Percentiles rank a stretch among this genome's conserved stretches.
These are phyloP conservation scores for Globodera rostochiensis DNA, from an alignment of 1,140 invertebrate genomes.

Conservation along the genomic window DNA sequence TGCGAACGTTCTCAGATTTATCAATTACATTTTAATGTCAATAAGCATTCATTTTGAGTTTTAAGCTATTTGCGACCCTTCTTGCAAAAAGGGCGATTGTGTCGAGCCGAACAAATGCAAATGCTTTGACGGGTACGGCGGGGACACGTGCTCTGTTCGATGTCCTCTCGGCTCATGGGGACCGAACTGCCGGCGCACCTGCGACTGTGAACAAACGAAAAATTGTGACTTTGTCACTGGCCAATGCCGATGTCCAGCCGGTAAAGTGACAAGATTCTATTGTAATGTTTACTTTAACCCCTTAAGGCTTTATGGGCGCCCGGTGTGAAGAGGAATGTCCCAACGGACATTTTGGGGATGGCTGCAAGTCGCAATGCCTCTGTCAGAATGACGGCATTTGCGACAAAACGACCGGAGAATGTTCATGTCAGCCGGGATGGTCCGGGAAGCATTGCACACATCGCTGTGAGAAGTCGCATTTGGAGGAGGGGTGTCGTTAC, in stretches of 20 bases:
- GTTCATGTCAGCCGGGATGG: slow-evolving; percentile 59
- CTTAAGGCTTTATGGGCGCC: slow-evolving; percentile 76
- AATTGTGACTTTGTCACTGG: slow-evolving; percentile 80
- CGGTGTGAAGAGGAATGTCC: slow-evolving; percentile 76
- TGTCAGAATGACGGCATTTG: slow-evolving; percentile 65
- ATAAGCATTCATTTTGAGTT: slow-evolving; percentile 12
- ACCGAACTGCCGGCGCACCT: slow-evolving; percentile 42
- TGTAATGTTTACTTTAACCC: slow-evolving; percentile 29
- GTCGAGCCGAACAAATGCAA: slow-evolving; percentile 81
- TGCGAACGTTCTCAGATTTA: slow-evolving; percentile 43
- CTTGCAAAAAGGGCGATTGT: slow-evolving; percentile 82
- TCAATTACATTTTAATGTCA: slow-evolving; percentile 26
- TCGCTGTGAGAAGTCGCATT: slow-evolving; percentile 67
- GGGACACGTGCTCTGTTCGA: slow-evolving; percentile 73
- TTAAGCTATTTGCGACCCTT: slow-evolving; percentile 76
- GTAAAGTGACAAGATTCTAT: slow-evolving; percentile 48
- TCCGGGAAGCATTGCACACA: slow-evolving; percentile 61
- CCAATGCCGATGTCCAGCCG: slow-evolving; percentile 78
- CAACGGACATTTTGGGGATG: slow-evolving; percentile 77
- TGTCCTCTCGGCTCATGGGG: slow-evolving; percentile 52
- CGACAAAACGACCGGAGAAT: slow-evolving; percentile 53
- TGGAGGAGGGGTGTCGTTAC: slow-evolving; percentile 72
- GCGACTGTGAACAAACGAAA: slow-evolving; percentile 47
- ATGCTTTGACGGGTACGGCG: slow-evolving; percentile 83
- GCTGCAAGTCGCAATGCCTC: slow-evolving; percentile 75